Evolutionary conservation across 2,113 vertebrate species (phyloP), one percentile per base, ranked within the genome.

Genomic region (Camelus bactrianus): DNA sequence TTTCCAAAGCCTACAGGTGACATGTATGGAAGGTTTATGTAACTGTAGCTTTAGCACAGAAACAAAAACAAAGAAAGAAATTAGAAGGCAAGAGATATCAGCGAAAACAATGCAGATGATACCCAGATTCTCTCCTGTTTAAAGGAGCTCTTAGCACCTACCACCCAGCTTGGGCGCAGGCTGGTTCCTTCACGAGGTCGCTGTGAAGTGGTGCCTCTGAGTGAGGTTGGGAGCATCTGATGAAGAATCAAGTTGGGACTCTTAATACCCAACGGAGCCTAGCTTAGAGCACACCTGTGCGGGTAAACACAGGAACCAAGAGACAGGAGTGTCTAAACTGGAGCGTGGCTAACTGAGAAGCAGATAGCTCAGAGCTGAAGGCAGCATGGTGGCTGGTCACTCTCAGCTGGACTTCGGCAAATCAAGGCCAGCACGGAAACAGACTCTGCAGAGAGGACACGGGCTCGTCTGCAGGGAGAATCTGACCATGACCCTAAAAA

Each of bases 1-100:
- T 75, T 26, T 38, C 7, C 46, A 58, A 72, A 80, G 22, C 38
- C 30, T 54, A 22, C 38, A 35, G 3, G 13, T 60, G 70, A 86
- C 93, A 64, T 80, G 30, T 35, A 64, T 32, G 52, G 42, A n/a
- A 32, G 54, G 48, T 70, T 82, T 54, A 75, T 69, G n/a, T 12
- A 30, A 69, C 32, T 60, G 52, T 48, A 64, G 64, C n/a, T 86
- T 67, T 60, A 22, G 73, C 20, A 38, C 50, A 92, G 46, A 80
- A 89, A 26, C 64, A 58, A 95, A 96, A 76, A 19, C 35, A 73
- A 62, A 75, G 32, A 67, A 4, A 62, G 73, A 67, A 54, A 54
- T 48, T 42, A 46, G 46, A 92, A 65, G 5, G 22, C 10, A n/a
- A 89, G 46, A 77, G 32, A 83, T 32, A 35, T 17, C 48, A 22